Base-by-base conservation (phyloP, 2,888 invertebrate genomes). In the Hemicrepidius hirtus region DNA sequence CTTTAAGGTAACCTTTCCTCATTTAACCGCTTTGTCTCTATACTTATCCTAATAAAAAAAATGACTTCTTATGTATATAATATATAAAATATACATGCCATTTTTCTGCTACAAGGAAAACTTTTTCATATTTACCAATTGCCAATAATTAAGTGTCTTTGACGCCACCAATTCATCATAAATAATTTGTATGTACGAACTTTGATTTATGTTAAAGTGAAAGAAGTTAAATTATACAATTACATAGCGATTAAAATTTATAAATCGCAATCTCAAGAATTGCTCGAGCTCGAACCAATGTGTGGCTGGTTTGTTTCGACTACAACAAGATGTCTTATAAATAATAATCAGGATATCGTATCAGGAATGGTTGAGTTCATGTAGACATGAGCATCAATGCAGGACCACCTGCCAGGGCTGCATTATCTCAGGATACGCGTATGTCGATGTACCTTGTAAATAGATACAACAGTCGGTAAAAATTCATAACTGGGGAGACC, bases 271-370 rank as follows among this genome's bases (percentile, higher is more conserved):
- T 18, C 32, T 41, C 60, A 60, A 60, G 44, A 57, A 55, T n/a
- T 10, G 28, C 28, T 53, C 28, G 53, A 9, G 32, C 32, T 32
- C 9, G 4, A 32, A n/a, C 21, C 41, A 60, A 60, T 60, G 60
- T 60, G 60, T 60, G 41, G 60, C 60, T 60, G 60, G 60, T 41
- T 66, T 62, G 60, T 62, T 68, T 66, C 53, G 65, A 74, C 75
- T 75, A 68, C 77, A 73, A 68, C 73, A 75, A 57, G 70, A 74
- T 74, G 72, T 64, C 66, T 74, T 75, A 77, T 77, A 77, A 77
- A 75, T 75, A 77, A 75, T 77, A 76, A 76, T 76, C 77, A 77
- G 75, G 75, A 75, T 75, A 74, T 75, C 68, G 69, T 76, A 76
- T 76, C 75, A 50, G 68, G 68, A 72, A 67, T 72, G 75, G 74